Base-by-base conservation (phyloP, 2,888 invertebrate species). In the Doris montereyensis region DNA sequence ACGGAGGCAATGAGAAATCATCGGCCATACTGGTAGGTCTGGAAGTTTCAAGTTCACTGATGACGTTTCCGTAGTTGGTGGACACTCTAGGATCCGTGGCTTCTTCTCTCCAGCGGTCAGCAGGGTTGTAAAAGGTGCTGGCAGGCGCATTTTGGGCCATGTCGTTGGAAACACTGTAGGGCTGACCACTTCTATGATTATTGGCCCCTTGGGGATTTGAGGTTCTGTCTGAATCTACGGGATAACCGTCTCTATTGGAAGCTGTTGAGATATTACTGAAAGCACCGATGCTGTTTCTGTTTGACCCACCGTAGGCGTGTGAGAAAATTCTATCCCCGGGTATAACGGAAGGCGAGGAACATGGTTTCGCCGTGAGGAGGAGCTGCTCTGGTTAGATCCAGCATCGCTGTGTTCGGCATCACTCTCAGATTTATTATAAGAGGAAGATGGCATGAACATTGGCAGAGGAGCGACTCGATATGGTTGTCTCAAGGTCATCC, bases 1-100 rank as follows among this genome's bases (percentile, higher is more conserved):
- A 82, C 1, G 79, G 82, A 17, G 82, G 82, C 26, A 82, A 67
- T 2, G 79, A 58, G 77, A 72, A 79, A 21, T 82, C 82, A 17
- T 41, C 79, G 5, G 52, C 52, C 71, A 76, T 75, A 60, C 79
- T 79, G 1, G 76, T 60, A 41, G 79, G 79, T 21, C 79, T 58
- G 21, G 79, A 71, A 10, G 57, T 58, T 1, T 76, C 62, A 70
- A 71, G 41, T 17, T 76, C 65, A 65, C 60, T 79, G 24, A 52
- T 34, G 2, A 71, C 52, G 30, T 71, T 76, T 2, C 58, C 65
- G 76, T 41, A 57, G 17, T 60, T 71, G 52, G 52, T 41, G 5
- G 52, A 41, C 5, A 5, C 17, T 17, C 5, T 41, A 10, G 52
- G 52, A 17, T 41, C 52, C 17, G 52, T 5, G 5, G 17, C 5